A percentile compares a stretch with the other conserved stretches of the same genome.
phyloP scores from a whole-genome alignment of 2,797 vertebrate species.

The Melanotaenia pygmaea region DNA sequence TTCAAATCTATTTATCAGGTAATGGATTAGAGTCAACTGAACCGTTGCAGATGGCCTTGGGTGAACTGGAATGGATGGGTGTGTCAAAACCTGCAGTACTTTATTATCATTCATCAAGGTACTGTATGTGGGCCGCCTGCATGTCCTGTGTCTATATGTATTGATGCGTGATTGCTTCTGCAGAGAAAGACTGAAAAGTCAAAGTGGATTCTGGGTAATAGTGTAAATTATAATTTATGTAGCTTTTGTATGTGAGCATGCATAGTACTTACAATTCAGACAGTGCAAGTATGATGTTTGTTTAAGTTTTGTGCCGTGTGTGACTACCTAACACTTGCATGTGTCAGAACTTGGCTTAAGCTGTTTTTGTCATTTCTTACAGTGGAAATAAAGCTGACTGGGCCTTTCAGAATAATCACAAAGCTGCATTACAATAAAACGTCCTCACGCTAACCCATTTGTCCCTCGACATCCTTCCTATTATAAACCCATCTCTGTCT shows the following conservation, averaged over 20 bases:
- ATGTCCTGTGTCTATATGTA: not conserved
- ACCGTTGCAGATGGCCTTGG: slow-evolving; percentile 58
- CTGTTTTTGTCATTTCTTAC: slow-evolving; percentile 29
- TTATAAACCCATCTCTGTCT: slow-evolving; percentile 27
- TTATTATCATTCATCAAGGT: slow-evolving; percentile 48
- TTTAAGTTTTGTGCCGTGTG: slow-evolving; percentile 5
- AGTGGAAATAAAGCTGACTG: slow-evolving; percentile 27
- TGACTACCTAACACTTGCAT: slow-evolving; percentile 2
- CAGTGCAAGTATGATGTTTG: slow-evolving; percentile 1
- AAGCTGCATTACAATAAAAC: slow-evolving; percentile 37
- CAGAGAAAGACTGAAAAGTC: slow-evolving; percentile 6
- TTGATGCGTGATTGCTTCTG: slow-evolving; percentile 24
- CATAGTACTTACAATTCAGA: slow-evolving; percentile 31
- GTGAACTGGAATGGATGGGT: slow-evolving; percentile 59
- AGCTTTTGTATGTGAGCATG: slow-evolving; percentile 32
- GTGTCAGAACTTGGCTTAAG: slow-evolving; percentile 17
- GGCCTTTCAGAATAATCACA: slow-evolving; percentile 31
- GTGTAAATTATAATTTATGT: slow-evolving; percentile 10
- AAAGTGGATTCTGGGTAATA: slow-evolving; percentile 16
- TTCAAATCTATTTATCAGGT: slow-evolving; percentile 74
- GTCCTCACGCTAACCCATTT: slow-evolving; percentile 38
- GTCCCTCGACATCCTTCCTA: slow-evolving; percentile 31
- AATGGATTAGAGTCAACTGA: slow-evolving; percentile 69
- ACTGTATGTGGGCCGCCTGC: slow-evolving; percentile 1
- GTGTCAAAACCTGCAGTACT: slow-evolving; percentile 48